Percentiles rank a stretch among this genome's conserved stretches.
Conservation (phyloP, 1,140 invertebrate genomes). For the Drosophila pandora region DNA sequence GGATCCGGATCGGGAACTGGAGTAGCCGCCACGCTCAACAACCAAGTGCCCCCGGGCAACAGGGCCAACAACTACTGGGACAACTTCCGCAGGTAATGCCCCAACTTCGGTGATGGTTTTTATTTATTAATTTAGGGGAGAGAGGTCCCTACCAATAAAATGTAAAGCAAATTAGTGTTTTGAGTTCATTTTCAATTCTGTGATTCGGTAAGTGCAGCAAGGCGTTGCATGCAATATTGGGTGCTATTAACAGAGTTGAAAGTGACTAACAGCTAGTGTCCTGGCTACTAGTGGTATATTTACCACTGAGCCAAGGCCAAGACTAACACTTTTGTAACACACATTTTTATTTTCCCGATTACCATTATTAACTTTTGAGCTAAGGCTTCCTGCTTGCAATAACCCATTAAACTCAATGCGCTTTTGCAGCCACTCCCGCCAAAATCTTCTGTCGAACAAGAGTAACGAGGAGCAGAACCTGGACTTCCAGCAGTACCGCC, state of each 20-base stretch:
- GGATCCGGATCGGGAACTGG: slow-evolving; percentile 11
- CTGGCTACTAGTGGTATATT: neutral
- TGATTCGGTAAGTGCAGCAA: slow-evolving; percentile 45
- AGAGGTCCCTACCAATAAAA: slow-evolving; percentile 42
- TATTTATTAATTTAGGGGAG: slow-evolving; percentile 8
- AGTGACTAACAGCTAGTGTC: slow-evolving; percentile 42
- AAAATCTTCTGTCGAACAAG: slow-evolving; percentile 92
- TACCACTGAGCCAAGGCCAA: no score
- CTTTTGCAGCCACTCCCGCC: slow-evolving; percentile 90
- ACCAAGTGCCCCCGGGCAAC: slow-evolving; percentile 94
- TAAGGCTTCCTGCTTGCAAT: slow-evolving; percentile 50
- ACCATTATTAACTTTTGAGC: neutral
- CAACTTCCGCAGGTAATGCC: slow-evolving; percentile 92
- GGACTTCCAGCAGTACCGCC: slow-evolving; percentile 68
- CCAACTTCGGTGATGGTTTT: slow-evolving; percentile 32
- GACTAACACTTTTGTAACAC: no score
- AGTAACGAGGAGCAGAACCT: slow-evolving; percentile 85
- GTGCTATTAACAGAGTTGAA: slow-evolving; percentile 52
- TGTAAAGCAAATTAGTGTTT: slow-evolving; percentile 26
- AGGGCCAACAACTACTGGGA: slow-evolving; percentile 96
- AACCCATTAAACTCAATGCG: slow-evolving; percentile 71
- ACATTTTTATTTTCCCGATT: no score
- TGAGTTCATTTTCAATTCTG: slow-evolving; percentile 50
- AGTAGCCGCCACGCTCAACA: slow-evolving; percentile 87
- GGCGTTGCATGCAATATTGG: slow-evolving; percentile 1